Evolutionary conservation across 2,888 invertebrate species (phyloP), one percentile per base, ranked within the genome.

Genomic region (Drosophila nr. medialis): DNA sequence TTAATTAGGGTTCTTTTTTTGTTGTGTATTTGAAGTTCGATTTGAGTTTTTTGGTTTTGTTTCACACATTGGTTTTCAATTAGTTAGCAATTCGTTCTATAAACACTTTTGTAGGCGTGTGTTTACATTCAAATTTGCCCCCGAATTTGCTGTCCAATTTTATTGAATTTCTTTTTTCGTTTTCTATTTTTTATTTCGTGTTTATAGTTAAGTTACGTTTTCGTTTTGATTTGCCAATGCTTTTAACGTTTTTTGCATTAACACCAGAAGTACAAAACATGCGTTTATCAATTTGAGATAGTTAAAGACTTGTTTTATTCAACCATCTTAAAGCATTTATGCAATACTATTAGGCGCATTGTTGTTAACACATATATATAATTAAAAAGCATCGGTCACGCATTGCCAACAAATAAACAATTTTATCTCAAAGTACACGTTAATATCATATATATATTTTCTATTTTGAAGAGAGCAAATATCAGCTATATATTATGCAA

Each of bases 361-460:
- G 75, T 85, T 86, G 81, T 88, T 83, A 65, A 74, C 55, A 73
- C 83, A 80, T 81, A 77, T 81, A 77, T 74, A 42, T 36, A n/a
- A 40, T 24, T 75, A 75, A 74, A 77, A 77, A 75, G 81, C 75
- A 89, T 89, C 89, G 91, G 91, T 86, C 91, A 90, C 91, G 87
- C 85, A 91, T 91, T 77, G 79, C 76, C 77, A 81, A 86, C 77
- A 81, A 86, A 62, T 34, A 62, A 53, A 76, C 64, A 55, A 58
- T 48, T 74, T 42, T 55, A 64, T 65, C 56, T 81, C 55, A 75
- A 72, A 77, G 63, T 81, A 77, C 75, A 88, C 76, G 69, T 65
- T 36, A 79, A 66, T 75, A 50, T 61, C 45, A 63, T 62, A 49
- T 62, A 45, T 62, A 45, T 62, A 62, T 70, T 64, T 75, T 55